phyloP scores from a whole-genome alignment of 2,888 invertebrate species.

The Mythimna lalbum region DNA sequence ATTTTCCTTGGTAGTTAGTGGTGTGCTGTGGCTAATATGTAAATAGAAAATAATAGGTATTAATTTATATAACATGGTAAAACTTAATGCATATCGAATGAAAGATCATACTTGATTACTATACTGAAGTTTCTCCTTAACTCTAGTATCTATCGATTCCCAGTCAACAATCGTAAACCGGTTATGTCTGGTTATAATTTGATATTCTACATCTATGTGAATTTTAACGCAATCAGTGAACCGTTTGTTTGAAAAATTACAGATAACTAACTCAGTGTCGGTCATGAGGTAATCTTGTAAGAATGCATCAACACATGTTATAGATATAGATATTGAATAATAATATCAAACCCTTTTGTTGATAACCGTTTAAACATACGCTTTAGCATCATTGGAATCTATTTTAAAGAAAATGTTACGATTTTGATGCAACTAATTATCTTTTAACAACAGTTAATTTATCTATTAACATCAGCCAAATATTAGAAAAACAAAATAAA shows the following conservation, averaged over 20 bases:
- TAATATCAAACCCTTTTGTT: too few relatives aligned
- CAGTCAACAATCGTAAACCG: background rate
- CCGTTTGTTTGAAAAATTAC: background rate
- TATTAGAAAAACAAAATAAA: background rate
- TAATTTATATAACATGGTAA: background rate
- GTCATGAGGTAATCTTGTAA: background rate
- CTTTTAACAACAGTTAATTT: too few relatives aligned
- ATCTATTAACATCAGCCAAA: background rate
- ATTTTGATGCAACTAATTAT: background rate
- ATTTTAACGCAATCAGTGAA: background rate
- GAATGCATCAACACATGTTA: background rate
- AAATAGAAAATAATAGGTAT: background rate
- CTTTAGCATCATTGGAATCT: background rate
- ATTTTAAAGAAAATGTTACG: background rate
- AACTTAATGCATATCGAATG: background rate
- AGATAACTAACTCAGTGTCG: background rate
- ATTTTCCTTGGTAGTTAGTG: background rate
- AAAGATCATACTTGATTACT: background rate
- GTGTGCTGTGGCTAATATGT: background rate
- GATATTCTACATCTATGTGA: background rate
- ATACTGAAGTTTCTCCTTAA: background rate
- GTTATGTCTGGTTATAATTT: conserved; percentile 1
- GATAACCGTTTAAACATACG: background rate
- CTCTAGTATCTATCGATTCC: background rate
- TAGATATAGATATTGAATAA: background rate